Conservation (phyloP, 2,888 invertebrate species). For the Pimpla rufipes region DNA sequence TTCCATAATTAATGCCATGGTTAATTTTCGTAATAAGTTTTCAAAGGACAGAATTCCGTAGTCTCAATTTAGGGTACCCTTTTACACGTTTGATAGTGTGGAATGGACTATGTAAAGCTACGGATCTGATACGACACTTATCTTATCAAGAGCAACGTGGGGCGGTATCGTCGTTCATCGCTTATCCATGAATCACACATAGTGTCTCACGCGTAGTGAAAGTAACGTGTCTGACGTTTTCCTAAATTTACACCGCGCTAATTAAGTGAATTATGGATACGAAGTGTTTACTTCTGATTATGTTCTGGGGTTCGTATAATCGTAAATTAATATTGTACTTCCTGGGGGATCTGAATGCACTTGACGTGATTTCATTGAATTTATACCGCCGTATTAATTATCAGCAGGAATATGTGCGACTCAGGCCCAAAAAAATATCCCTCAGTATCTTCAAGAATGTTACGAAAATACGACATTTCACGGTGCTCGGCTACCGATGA, state of each 20-base stretch:
- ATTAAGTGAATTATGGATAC: conserved; percentile 61
- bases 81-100: background rate
- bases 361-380: background rate
- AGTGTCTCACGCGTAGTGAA: conserved; percentile 21
- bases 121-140: conserved; percentile 53
- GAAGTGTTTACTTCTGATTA: conserved; percentile 41
- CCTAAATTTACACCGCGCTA: conserved; percentile 32
- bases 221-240: conserved; percentile 23
- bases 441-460: conserved; percentile 87
- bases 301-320: conserved; percentile 61
- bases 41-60: background rate
- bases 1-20: too few relatives aligned
- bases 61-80: background rate
- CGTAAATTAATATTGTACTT: background rate
- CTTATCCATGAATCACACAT: conserved; percentile 58
- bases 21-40: background rate
- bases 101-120: background rate
- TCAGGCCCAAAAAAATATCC: conserved; percentile 84
- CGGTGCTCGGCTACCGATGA: conserved; percentile 86
- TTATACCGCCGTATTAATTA: background rate
- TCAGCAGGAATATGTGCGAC: conserved; percentile 64
- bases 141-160: conserved; percentile 63
- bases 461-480: conserved; percentile 86
- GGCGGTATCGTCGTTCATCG: conserved; percentile 44
- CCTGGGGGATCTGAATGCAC: background rate